Percentiles rank a stretch among this genome's conserved stretches.
Conservation (phyloP, 2,797 vertebrate species). For the Streptopelia turtur region DNA sequence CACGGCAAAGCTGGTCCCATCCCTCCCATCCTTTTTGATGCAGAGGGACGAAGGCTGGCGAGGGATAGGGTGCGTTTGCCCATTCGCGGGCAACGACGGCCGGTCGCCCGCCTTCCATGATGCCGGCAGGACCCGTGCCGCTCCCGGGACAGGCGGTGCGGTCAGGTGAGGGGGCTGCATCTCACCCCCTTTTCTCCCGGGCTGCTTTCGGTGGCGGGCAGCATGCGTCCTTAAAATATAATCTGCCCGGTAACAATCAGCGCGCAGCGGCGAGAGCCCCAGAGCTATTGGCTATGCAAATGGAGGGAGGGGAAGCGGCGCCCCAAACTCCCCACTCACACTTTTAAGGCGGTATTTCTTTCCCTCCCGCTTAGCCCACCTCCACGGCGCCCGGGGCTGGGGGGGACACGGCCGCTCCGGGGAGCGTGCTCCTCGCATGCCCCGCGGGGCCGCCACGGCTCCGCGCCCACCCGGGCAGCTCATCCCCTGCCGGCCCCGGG, state of each 20-base stretch:
- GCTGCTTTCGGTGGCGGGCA: conserved; percentile 56
- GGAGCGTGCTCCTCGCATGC: not conserved
- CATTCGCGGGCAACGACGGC: conserved; percentile 4
- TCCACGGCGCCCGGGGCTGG: not conserved
- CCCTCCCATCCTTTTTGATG: conserved; percentile 17
- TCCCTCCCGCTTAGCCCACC: not conserved
- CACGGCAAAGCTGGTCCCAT: not conserved
- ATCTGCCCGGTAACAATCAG: conserved; percentile 97
- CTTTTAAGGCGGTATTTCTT: conserved; percentile 90
- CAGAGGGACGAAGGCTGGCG: not conserved
- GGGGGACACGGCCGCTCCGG: not conserved
- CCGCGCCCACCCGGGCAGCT: not conserved
- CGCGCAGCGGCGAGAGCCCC: conserved; percentile 82
- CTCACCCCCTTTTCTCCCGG: not conserved
- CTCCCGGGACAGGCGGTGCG: not conserved
- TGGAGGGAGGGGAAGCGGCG: conserved; percentile 85
- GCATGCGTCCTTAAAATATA: conserved; percentile 72
- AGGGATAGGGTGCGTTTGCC: conserved; percentile 5
- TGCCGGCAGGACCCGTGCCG: not conserved
- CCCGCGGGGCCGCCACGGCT: not conserved
- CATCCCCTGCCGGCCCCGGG: not conserved
- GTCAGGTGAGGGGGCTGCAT: not conserved
- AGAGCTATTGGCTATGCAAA: conserved; percentile 95
- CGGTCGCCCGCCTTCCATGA: not conserved
- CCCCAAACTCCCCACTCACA: conserved; percentile 78